A percentile compares a stretch with the other conserved stretches of the same genome.
Evolutionary conservation across 2,888 invertebrate species (phyloP).

Genomic region (Sinotaia quadrata): DNA sequence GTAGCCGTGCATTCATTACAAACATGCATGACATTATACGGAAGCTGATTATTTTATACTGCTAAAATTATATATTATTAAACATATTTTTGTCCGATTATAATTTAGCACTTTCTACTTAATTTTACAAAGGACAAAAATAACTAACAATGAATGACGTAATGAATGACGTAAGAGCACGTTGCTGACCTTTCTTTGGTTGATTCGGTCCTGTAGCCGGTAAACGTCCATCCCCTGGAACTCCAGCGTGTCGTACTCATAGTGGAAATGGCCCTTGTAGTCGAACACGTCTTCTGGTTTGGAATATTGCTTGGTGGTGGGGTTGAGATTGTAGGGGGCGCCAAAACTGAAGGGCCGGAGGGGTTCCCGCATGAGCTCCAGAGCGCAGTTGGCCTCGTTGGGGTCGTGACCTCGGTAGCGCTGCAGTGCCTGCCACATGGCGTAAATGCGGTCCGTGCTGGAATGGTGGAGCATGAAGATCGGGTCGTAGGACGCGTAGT

Average conservation of each 20-base stretch:
- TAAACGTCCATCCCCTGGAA: conserved; percentile 45
- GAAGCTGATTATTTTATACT: no score
- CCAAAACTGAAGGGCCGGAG: conserved; percentile 46
- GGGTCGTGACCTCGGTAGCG: conserved; percentile 39
- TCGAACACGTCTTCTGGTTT: conserved; percentile 40
- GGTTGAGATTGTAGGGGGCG: conserved; percentile 44
- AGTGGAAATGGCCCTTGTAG: conserved; percentile 38
- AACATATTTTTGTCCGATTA: no score
- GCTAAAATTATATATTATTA: no score
- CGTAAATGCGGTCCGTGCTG: conserved; percentile 42
- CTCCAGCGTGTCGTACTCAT: conserved; percentile 39
- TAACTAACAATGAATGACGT: no score
- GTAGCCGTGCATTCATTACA: no score
- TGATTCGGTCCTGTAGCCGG: conserved; percentile 35
- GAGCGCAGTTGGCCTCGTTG: conserved; percentile 41
- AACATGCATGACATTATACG: no score
- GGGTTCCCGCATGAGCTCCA: conserved; percentile 41
- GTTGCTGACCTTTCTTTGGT: conserved; percentile 19
- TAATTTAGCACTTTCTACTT: no score
- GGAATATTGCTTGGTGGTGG: conserved; percentile 37
- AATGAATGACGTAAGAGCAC: no score
- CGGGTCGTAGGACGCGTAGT: conserved; percentile 45
- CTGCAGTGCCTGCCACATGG: conserved; percentile 46
- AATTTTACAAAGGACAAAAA: no score
- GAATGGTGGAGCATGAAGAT: conserved; percentile 45